phyloP scores from a whole-genome alignment of 2,113 vertebrate genomes.

The Regulus satrapa region DNA sequence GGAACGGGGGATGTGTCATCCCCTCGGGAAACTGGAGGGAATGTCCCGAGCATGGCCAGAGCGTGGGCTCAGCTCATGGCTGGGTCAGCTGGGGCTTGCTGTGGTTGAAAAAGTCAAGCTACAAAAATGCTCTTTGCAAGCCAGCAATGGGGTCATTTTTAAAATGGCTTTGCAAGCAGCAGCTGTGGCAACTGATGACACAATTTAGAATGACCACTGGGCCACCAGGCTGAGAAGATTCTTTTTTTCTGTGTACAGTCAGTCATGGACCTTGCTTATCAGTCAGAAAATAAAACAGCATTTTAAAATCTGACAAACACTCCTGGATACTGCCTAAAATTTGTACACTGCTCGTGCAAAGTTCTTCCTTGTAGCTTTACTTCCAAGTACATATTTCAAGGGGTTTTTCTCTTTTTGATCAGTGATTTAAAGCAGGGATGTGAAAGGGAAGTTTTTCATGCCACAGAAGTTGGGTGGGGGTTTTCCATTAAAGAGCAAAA shows the following conservation, averaged over 20 bases:
- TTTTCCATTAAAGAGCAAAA: background rate
- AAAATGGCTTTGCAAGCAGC: background rate
- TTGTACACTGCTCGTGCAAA: background rate
- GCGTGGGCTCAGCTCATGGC: background rate
- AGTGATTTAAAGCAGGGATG: background rate
- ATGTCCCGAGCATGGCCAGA: background rate
- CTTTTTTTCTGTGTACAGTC: background rate
- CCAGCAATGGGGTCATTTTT: background rate
- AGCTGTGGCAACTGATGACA: background rate
- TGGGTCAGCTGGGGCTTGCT: background rate
- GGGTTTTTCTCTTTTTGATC: background rate
- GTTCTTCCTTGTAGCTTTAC: background rate
- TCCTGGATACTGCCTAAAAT: background rate
- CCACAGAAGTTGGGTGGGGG: fast-evolving
- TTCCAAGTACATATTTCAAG: background rate
- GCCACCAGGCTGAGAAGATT: background rate
- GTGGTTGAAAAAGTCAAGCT: background rate
- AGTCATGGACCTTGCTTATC: background rate
- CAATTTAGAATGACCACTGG: background rate
- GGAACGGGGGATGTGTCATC: background rate
- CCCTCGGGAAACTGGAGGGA: background rate
- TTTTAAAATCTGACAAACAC: background rate
- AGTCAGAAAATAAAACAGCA: background rate
- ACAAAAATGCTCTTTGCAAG: background rate
- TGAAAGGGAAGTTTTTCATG: background rate